A percentile compares a stretch with the other conserved stretches of the same genome.
These are phyloP conservation scores for Aurelia coerulea DNA, from an alignment of 30 jellyfish, hydroid and myxozoan species.

Conservation along the genomic window DNA sequence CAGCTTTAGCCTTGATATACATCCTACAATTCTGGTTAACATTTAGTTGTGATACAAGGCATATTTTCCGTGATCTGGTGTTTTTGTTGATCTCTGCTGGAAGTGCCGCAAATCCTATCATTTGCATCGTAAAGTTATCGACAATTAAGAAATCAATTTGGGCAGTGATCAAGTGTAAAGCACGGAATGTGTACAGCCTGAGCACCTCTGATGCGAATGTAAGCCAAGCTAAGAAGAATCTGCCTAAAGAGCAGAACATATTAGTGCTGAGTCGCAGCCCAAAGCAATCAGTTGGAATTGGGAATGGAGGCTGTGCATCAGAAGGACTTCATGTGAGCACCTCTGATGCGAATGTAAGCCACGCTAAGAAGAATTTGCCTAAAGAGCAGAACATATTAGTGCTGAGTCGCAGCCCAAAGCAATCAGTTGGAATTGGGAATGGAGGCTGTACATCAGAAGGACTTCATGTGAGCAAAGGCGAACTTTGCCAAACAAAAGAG, in stretches of 20 bases:
- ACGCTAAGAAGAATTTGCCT: not conserved
- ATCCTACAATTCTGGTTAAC: slow-evolving; percentile 79
- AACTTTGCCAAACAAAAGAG: too few species aligned
- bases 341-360: not conserved
- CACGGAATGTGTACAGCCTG: not conserved
- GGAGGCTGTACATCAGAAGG: not conserved
- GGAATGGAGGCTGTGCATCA: not conserved
- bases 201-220: not conserved
- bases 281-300: not conserved
- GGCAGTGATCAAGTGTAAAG: slow-evolving; percentile 11
- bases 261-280: not conserved
- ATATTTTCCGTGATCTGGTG: slow-evolving; percentile 86
- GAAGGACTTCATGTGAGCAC: not conserved
- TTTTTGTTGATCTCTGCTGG: slow-evolving; percentile 67
- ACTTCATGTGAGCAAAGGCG: not conserved
- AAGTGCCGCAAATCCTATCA: slow-evolving; percentile 89
- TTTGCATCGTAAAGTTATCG: slow-evolving; percentile 85
- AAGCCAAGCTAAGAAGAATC: not conserved
- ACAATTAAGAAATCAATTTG: slow-evolving; percentile 76
- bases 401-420: not conserved
- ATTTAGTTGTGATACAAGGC: slow-evolving; percentile 84
- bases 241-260: too few species aligned
- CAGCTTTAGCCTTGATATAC: slow-evolving; percentile 74
- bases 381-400: too few species aligned
- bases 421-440: not conserved